Base-by-base conservation (phyloP, 2,113 vertebrate species). In the Thymallus thymallus region DNA sequence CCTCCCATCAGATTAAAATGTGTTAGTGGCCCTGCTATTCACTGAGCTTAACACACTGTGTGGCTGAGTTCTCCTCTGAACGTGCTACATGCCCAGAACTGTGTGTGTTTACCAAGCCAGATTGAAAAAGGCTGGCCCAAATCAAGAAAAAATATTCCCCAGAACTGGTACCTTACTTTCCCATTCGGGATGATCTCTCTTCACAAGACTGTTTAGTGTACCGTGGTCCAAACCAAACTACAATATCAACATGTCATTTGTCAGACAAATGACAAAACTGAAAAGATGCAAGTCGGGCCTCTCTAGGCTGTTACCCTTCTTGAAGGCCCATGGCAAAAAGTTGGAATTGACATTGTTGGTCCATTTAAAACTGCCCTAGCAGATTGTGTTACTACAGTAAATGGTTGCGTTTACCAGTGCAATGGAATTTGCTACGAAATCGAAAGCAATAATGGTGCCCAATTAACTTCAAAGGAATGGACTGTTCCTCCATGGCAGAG, bases 51-150 rank as follows among this genome's bases (percentile, higher is more conserved):
- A 67, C 22, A 10, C 72, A 0, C 23, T 74, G 5, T 61, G n/a
- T 18, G 2, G 6, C 48, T 18, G 71, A 76, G 3, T 23, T 68
- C 10, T 51, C 24, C 24, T 30, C 69, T n/a, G 29, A 58, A 14
- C 69, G 61, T 32, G n/a, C 69, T 30, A 45, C 32, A 22, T 80
- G 71, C 35, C 32, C 71, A 48, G 29, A 35, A 2, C 55, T 73
- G 6, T 35, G 63, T 32, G 20, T 62, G n/a, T 30, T 55, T 9
- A 23, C 18, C 14, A 26, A 45, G 20, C 26, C 7, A 48, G 46
- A 1, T 73, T 23, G 46, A 60, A 26, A 26, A 26, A 26, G 2
- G 35, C 9, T 41, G 7, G 7, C 35, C 7, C 35, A 35, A 35
- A 35, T 9, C 1, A 7, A 35, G 35, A 29, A 41, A 41, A 26